A percentile compares a stretch with the other conserved stretches of the same genome.
phyloP scores from a whole-genome alignment of 1,140 invertebrate species.

The Lordiphosa stackelbergi region DNA sequence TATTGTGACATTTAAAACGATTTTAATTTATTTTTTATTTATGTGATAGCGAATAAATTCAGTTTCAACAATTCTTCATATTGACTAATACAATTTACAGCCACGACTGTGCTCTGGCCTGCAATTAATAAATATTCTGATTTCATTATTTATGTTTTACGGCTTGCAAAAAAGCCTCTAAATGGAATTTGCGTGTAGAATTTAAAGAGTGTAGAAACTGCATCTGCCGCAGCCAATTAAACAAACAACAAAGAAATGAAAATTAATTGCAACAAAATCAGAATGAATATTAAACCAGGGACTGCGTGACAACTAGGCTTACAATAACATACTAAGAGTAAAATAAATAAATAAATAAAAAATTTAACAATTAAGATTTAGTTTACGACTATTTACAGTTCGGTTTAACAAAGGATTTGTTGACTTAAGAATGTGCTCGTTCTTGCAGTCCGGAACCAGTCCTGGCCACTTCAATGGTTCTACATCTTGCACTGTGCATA shows the following conservation, averaged over 20 bases:
- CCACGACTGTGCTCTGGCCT: slow-evolving; percentile 18
- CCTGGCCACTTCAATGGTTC: slow-evolving; percentile 42
- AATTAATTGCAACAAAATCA: slow-evolving; percentile 60
- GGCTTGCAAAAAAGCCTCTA: neutral
- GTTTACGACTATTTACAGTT: slow-evolving; percentile 61
- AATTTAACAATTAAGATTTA: slow-evolving; percentile 59
- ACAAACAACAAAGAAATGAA: slow-evolving; percentile 4
- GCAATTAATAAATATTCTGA: slow-evolving; percentile 63
- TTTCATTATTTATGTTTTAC: slow-evolving; percentile 47
- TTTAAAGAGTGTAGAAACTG: slow-evolving; percentile 27
- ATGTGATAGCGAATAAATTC: slow-evolving; percentile 20
- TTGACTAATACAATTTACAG: slow-evolving; percentile 38
- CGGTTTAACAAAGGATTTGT: slow-evolving; percentile 59
- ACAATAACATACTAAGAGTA: slow-evolving; percentile 25
- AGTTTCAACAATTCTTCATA: slow-evolving; percentile 55
- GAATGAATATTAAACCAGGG: slow-evolving; percentile 57
- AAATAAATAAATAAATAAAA: slow-evolving; percentile 66
- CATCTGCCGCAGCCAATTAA: slow-evolving; percentile 13
- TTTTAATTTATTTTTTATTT: slow-evolving; percentile 40
- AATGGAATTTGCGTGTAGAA: slow-evolving; percentile 12
- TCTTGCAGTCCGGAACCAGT: slow-evolving; percentile 7
- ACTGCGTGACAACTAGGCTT: slow-evolving; percentile 8
- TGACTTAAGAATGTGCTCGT: slow-evolving; percentile 56
- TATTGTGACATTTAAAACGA: slow-evolving; percentile 31
- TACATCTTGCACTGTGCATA: slow-evolving; percentile 82